Evolutionary conservation across 2,113 vertebrate species (phyloP).

Genomic region (Lasiurus borealis): DNA sequence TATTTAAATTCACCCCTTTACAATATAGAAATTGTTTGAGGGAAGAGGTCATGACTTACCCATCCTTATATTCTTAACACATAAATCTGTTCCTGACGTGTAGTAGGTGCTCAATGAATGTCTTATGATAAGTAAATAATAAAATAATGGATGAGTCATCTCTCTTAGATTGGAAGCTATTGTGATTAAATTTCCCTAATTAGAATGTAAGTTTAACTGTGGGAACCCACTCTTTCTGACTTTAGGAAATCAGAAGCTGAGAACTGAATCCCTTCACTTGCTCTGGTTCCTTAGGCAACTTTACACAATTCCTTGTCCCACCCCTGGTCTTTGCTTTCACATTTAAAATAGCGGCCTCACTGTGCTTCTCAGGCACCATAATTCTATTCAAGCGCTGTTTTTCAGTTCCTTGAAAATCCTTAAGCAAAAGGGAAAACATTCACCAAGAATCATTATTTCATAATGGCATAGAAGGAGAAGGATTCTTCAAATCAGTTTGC

Average conservation of each 20-base stretch:
- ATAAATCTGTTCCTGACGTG: background rate
- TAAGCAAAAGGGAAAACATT: slow-evolving; percentile 30
- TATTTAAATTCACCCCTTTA: background rate
- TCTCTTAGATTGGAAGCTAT: slow-evolving; percentile 25
- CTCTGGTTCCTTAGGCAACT: background rate
- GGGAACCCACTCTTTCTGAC: background rate
- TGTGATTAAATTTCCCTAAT: slow-evolving; percentile 13
- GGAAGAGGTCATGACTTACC: background rate
- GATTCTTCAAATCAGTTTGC: slow-evolving; percentile 54
- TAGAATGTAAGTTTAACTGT: slow-evolving; percentile 36
- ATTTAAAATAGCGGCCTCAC: slow-evolving; percentile 30
- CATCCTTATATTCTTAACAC: background rate
- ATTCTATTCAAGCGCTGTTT: slow-evolving; percentile 51
- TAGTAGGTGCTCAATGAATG: background rate
- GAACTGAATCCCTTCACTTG: background rate
- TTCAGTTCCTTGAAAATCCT: slow-evolving; percentile 51
- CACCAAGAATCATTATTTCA: slow-evolving; percentile 62
- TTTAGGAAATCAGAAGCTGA: background rate
- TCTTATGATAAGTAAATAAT: background rate
- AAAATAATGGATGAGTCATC: background rate
- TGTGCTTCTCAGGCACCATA: background rate
- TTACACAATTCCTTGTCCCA: slow-evolving; percentile 28
- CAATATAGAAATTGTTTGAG: background rate
- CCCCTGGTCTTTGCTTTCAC: slow-evolving; percentile 46
- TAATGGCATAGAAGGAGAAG: slow-evolving; percentile 58